These are phyloP conservation scores for Cygnus buccinator DNA, from an alignment of 2,113 vertebrate species.

Conservation along the genomic window DNA sequence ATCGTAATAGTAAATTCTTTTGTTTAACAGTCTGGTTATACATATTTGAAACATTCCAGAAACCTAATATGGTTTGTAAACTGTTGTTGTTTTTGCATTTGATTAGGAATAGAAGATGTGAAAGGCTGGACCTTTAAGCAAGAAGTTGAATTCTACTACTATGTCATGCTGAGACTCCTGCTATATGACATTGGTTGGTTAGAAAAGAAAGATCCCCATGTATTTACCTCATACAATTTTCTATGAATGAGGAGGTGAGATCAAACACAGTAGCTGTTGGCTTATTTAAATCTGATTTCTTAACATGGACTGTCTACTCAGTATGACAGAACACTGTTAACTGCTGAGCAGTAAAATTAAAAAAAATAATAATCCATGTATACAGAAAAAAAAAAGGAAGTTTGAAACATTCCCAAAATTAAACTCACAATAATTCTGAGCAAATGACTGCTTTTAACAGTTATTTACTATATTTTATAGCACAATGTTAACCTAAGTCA, in stretches of 20 bases:
- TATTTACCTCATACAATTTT: background rate
- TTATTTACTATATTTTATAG: constrained; percentile 78
- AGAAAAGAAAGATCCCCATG: background rate
- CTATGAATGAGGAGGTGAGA: background rate
- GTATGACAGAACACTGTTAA: background rate
- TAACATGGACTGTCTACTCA: background rate
- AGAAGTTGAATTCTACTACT: background rate
- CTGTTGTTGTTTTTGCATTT: background rate
- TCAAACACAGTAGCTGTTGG: background rate
- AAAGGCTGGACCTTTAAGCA: background rate
- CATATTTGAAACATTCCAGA: background rate
- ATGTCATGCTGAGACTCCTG: background rate
- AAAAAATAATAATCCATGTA: background rate
- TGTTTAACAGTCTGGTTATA: background rate
- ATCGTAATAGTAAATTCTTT: background rate
- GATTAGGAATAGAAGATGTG: background rate
- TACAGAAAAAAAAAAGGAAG: background rate
- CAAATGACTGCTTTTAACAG: constrained; percentile 76
- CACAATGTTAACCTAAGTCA: constrained; percentile 71
- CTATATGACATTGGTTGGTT: background rate
- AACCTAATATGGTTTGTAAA: background rate
- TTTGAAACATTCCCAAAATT: constrained; percentile 57
- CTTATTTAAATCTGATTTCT: background rate
- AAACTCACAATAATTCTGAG: constrained; percentile 68
- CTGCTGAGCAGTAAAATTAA: background rate